Evolutionary conservation across 1,140 invertebrate genomes (phyloP).

Genomic region (Brachionus plicatilis): DNA sequence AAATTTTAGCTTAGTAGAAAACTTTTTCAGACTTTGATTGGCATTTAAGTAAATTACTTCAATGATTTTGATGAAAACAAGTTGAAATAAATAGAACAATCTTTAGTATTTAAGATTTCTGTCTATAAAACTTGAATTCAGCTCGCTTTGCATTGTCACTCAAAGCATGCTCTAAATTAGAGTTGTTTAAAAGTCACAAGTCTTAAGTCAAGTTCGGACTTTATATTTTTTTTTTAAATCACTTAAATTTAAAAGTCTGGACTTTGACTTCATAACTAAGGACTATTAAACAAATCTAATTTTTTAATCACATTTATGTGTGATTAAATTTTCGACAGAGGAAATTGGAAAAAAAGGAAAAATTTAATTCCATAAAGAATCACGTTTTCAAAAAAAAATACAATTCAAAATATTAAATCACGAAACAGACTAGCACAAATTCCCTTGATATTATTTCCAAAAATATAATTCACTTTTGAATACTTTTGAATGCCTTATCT

Average conservation of each 20-base stretch:
- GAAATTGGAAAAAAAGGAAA: neutral
- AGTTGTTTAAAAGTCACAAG: too few relatives aligned
- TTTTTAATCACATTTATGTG: neutral
- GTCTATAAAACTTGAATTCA: neutral
- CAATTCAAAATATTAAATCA: neutral
- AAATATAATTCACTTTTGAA: neutral
- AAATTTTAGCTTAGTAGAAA: neutral
- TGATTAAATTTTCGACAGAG: neutral
- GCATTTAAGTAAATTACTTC: neutral
- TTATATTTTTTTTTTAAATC: too few relatives aligned
- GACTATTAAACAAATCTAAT: too few relatives aligned
- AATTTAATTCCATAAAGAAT: neutral
- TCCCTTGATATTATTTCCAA: neutral
- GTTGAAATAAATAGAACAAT: neutral
- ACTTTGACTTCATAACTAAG: too few relatives aligned
- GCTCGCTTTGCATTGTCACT: neutral
- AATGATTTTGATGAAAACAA: neutral
- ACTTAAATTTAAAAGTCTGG: too few relatives aligned
- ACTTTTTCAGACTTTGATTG: conserved; percentile 16
- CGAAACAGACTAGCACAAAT: neutral
- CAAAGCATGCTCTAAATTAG: neutral
- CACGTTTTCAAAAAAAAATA: neutral
- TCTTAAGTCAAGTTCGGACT: too few relatives aligned
- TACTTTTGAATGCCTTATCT: neutral
- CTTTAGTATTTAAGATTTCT: neutral